Evolutionary conservation across 2,888 invertebrate species (phyloP).

Genomic region (Actias luna): DNA sequence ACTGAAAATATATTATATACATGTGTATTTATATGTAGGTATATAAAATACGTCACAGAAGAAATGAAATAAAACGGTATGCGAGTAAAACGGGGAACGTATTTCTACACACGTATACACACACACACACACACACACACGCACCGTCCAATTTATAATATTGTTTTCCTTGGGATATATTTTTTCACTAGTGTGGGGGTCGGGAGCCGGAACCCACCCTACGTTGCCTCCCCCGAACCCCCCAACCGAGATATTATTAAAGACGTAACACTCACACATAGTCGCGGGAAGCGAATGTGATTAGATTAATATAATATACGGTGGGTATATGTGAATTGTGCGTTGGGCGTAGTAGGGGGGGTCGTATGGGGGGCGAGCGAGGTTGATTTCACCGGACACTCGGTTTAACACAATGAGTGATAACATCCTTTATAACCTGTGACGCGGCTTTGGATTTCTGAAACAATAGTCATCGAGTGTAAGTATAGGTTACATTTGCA

Average conservation of each 20-base stretch:
- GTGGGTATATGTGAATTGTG: conserved; percentile 39
- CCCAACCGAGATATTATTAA: conserved; percentile 79
- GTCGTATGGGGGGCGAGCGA: conserved; percentile 18
- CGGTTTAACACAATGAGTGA: conserved; percentile 42
- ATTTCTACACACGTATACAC: conserved; percentile 33
- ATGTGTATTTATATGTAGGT: conserved; percentile 39
- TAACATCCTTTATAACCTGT: conserved; percentile 38
- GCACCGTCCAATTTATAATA: conserved; percentile 77
- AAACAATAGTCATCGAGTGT: conserved; percentile 21
- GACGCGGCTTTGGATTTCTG: conserved; percentile 34
- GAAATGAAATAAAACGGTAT: conserved; percentile 70
- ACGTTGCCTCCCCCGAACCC: conserved; percentile 30
- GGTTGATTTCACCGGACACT: conserved; percentile 41
- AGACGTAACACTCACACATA: conserved; percentile 80
- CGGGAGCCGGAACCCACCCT: conserved; percentile 32
- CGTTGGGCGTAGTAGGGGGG: conserved; percentile 26
- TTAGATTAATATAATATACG: conserved; percentile 77
- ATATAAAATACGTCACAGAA: conserved; percentile 60
- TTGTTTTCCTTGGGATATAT: conserved; percentile 81
- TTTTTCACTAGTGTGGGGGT: conserved; percentile 77
- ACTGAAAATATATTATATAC: conserved; percentile 62
- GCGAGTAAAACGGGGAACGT: conserved; percentile 59
- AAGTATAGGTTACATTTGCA: neutral
- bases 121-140: conserved; percentile 47
- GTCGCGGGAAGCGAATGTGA: conserved; percentile 75